Evolutionary conservation across 2,797 vertebrate species (phyloP), one percentile per base, ranked within the genome.

Genomic region (Ptychobarbus kaznakovi): DNA sequence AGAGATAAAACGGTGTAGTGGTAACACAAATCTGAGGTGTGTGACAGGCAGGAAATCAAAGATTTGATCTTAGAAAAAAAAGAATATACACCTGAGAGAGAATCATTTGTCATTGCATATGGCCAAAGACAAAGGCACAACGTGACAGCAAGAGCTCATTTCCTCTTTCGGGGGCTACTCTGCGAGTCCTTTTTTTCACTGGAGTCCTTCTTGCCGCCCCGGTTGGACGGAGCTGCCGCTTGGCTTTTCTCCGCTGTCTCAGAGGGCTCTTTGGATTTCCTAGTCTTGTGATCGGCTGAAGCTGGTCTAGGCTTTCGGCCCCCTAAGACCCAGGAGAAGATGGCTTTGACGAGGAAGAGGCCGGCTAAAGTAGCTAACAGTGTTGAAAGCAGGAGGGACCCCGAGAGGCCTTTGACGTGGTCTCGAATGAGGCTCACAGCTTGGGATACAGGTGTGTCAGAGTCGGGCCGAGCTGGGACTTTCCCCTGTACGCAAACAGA

Each of bases 321-420:
- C 13, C 88, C 75, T 18, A 65, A 7, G 18, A 38, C 13, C 81
- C 82, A 49, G 82, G 86, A 88, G 74, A 90, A 86, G 6, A 95
- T n/a, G 1, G 66, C 87, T 10, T 89, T 93, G 82, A 95, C 20
- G 18, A 93, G 35, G 73, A 46, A 86, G 61, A 94, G n/a, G 5
- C 89, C 79, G 0, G 77, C 91, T 0, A 89, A 91, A 0, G 93
- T 83, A 9, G 90, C 46, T 6, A 95, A 87, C 4, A 97, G 92
- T 0, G 94, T 91, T 91, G 93, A 94, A 32, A 96, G 91, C 40
- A 96, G 5, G 1, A 86, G 0, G 0, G 94, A 92, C 42, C 93
- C 93, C 0, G 94, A 89, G 79, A 93, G 86, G 0, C 92, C 78
- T 0, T 10, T 89, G 25, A 93, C 53, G 12, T 93, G 90, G 0